Percentiles rank a stretch among this genome's conserved stretches.
These are phyloP conservation scores for Alviniconcha strummeri DNA, from an alignment of 2,888 invertebrate genomes.

Conservation along the genomic window DNA sequence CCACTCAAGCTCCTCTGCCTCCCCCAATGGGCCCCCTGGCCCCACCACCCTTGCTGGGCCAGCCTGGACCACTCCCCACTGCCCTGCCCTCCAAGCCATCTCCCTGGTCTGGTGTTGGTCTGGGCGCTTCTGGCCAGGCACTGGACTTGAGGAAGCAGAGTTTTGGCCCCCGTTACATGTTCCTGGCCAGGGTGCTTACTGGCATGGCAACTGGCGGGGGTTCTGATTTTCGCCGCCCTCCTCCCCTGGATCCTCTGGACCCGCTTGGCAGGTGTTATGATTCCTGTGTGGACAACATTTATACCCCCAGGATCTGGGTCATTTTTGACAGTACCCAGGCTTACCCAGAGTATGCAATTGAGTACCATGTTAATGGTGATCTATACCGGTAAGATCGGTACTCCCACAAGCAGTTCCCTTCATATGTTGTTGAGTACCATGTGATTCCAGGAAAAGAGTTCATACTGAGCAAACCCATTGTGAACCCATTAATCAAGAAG, in stretches of 20 bases:
- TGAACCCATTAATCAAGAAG: no score
- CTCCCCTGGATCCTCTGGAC: conserved; percentile 54
- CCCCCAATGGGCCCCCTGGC: conserved; percentile 17
- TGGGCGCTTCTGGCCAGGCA: no score
- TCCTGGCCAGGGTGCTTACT: conserved; percentile 66
- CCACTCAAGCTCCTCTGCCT: conserved; percentile 4
- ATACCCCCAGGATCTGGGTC: conserved; percentile 66
- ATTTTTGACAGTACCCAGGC: conserved; percentile 70
- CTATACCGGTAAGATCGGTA: conserved; percentile 5
- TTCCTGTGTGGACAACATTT: conserved; percentile 68
- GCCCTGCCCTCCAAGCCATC: not conserved
- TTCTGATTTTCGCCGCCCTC: conserved; percentile 60
- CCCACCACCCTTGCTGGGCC: conserved; percentile 11
- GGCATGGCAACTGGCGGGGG: conserved; percentile 65
- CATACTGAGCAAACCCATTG: no score
- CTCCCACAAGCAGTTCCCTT: no score
- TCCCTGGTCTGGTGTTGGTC: not conserved
- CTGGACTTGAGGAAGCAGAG: conserved; percentile 1
- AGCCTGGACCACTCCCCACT: not conserved
- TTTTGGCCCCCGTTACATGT: conserved; percentile 48
- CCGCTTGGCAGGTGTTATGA: conserved; percentile 67
- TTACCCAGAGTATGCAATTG: conserved; percentile 69
- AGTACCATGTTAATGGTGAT: conserved; percentile 50
- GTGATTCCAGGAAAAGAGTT: no score
- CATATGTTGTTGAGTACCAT: no score